Conservation (phyloP, 2,113 vertebrate genomes). For the Sceloporus undulatus region DNA sequence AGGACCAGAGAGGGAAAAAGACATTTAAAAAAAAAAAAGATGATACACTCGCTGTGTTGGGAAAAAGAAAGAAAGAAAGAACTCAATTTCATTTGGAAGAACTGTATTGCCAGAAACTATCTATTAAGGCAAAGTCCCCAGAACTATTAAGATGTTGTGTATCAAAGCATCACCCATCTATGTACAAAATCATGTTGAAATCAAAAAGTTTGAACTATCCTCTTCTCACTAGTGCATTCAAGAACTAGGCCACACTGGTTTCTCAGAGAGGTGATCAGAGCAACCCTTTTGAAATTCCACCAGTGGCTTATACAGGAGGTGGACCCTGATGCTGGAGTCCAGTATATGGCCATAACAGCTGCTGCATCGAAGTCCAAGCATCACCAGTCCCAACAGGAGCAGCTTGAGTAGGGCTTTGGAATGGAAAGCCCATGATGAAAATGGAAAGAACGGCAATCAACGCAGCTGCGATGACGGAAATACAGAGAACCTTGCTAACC, state of each 20-base stretch:
- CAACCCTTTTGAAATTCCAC: accelerated
- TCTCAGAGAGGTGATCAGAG: background rate
- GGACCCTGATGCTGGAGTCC: slow-evolving; percentile 87
- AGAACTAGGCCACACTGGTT: background rate
- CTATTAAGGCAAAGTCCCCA: too few relatives aligned
- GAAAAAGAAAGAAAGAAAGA: background rate
- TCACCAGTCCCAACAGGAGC: slow-evolving; percentile 87
- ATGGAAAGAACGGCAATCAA: slow-evolving; percentile 86
- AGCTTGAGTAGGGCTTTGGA: slow-evolving; percentile 88
- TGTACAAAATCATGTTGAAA: background rate
- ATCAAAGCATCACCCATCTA: background rate
- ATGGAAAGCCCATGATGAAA: slow-evolving; percentile 85
- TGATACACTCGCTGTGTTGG: background rate
- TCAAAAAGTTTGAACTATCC: background rate
- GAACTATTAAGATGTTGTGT: background rate
- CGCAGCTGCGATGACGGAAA: slow-evolving; percentile 81
- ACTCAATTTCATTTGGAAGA: slow-evolving; percentile 40
- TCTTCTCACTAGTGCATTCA: too few relatives aligned
- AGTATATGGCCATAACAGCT: slow-evolving; percentile 91
- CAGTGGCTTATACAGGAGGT: slow-evolving; percentile 82
- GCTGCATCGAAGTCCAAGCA: slow-evolving; percentile 91
- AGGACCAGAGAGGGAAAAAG: background rate
- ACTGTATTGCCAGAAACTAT: background rate
- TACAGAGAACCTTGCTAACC: slow-evolving; percentile 79
- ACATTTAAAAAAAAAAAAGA: background rate